Base-by-base conservation (phyloP, 1,140 invertebrate genomes). In the Drosophila repletoides region DNA sequence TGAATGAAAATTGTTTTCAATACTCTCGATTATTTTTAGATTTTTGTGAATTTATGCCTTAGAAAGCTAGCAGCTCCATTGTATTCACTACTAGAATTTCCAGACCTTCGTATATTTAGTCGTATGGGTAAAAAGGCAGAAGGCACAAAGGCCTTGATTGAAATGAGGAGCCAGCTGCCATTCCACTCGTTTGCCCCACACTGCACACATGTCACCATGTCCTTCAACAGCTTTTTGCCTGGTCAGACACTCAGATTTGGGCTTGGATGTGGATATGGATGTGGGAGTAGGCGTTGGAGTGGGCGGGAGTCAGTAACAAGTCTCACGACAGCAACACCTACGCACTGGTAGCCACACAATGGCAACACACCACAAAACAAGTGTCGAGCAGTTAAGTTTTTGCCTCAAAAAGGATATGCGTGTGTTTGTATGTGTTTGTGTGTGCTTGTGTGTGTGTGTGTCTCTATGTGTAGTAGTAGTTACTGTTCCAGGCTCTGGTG, bases 321-420 rank as follows among this genome's bases (percentile, higher is more conserved):
- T 79, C 71, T 60, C 48, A 48, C 53, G 46, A 67, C 41, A 72
- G 55, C 65, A 69, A 56, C 69, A 76, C 59, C 66, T 63, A 64
- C 43, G 41, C 43, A 38, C 22, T 28, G 51, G 45, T 34, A 67
- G 46, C 43, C 38, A 53, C 65, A 83, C 79, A 83, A 77, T 84
- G 56, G 60, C 73, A 71, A 84, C 79, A 84, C 65, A 83, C 79
- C 79, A 84, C 79, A 83, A 77, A 83, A 83, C 79, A 83, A 83
- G 79, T 83, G 79, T 83, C 74, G 65, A 43, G 79, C 79, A 83
- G 79, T 83, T 83, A 83, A 83, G 79, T 83, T 83, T 83, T 83
- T 76, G 77, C 72, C 41, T 29, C 28, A 7, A 41, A 38, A 15
- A 70, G 58, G 26, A 45, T 58, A 22, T 36, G 52, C 21, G 33